Percentiles rank a stretch among this genome's conserved stretches.
Conservation (phyloP, 1,140 invertebrate genomes). For the Pteromalus puparum region DNA sequence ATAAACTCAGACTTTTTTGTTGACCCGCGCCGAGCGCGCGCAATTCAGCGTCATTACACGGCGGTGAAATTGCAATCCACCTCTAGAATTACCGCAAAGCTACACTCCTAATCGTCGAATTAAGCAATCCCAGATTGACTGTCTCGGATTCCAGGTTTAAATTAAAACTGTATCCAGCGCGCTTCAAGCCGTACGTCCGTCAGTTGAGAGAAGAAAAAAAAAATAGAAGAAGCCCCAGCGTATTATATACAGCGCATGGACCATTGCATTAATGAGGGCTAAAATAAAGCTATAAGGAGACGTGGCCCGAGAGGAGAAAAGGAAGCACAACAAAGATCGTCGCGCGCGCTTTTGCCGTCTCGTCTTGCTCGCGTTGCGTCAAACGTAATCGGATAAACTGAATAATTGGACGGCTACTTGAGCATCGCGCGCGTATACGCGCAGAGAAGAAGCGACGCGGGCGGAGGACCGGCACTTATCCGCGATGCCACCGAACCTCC, state of each 20-base stretch:
- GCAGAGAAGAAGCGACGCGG: neutral
- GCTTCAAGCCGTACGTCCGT: too few species aligned
- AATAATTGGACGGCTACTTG: constrained; percentile 36
- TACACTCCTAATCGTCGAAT: neutral
- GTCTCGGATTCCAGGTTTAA: neutral
- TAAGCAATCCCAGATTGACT: neutral
- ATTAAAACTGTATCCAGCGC: too few species aligned
- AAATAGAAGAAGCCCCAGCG: too few species aligned
- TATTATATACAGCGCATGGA: too few species aligned
- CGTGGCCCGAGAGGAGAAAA: neutral
- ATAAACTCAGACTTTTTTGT: neutral
- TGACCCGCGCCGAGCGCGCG: neutral
- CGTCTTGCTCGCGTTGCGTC: constrained; percentile 23
- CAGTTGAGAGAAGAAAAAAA: too few species aligned
- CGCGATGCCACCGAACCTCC: neutral
- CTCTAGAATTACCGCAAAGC: neutral
- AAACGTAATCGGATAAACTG: constrained; percentile 34
- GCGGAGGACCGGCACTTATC: neutral
- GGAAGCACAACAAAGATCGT: constrained; percentile 22
- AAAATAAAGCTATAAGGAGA: neutral
- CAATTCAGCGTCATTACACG: neutral
- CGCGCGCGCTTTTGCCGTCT: neutral
- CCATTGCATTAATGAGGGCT: neutral
- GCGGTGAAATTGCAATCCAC: neutral
- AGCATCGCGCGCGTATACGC: neutral